Base-by-base conservation (phyloP, 2,797 vertebrate species). In the Xiphorhynchus erythropygius region DNA sequence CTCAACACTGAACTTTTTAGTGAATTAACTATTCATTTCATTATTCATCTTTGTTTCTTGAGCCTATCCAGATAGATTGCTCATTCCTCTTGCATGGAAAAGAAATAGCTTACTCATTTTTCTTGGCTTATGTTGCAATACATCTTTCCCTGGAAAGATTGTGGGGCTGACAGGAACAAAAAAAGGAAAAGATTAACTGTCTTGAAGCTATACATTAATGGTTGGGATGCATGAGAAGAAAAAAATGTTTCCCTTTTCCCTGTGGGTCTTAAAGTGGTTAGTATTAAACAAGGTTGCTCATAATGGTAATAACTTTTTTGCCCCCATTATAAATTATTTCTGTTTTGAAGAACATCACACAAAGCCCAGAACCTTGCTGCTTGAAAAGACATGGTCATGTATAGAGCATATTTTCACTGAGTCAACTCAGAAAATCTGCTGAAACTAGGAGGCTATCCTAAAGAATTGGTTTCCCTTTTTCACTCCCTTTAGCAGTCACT, bases 111-210 rank as follows among this genome's bases (percentile, higher is more conserved):
- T 91, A 71, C 46, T 87, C 91, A 95, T 97, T 95, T 95, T 94
- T 95, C 93, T 93, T 94, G 73, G n/a, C 47, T 95, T 87, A 93
- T 75, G 70, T 78, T 90, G 80, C 53, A 86, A 95, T 96, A 94
- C 49, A 91, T 96, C 87, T 95, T 94, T 95, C 87, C 25, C 44
- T 88, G 85, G 87, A 91, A 93, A 62, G 83, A 57, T 27, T 81
- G 25, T 85, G 44, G 65, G 69, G 86, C 73, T 86, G 65, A 52
- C 85, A 94, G 87, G 65, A 81, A 69, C 28, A 81, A 71, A 94
- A 94, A 86, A 91, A 5, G 69, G 50, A 77, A 77, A 92, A 90
- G 87, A 95, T 94, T 94, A 91, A 81, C 62, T 88, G 57, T 86
- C 11, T 39, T 75, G 50, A 93, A 93, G 59, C 25, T 78, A 41